These are phyloP conservation scores for Hedya salicella DNA, from an alignment of 2,888 invertebrate species.

Conservation along the genomic window DNA sequence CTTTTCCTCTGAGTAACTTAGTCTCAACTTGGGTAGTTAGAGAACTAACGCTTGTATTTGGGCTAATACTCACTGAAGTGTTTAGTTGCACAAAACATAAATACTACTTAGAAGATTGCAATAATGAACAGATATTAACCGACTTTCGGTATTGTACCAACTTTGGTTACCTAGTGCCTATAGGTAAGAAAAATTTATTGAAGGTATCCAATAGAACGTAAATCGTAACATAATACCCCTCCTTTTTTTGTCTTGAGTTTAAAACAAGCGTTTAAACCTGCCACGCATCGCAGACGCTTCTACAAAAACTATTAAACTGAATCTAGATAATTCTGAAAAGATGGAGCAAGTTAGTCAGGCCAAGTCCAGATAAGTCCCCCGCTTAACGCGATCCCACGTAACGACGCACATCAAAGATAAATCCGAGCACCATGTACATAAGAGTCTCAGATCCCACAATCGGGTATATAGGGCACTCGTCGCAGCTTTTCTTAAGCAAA, in stretches of 20 bases:
- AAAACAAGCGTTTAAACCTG: background rate
- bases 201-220: too few relatives aligned
- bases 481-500: conserved; percentile 81
- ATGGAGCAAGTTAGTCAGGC: background rate
- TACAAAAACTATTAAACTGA: conserved; percentile 3
- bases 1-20: too few relatives aligned
- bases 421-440: background rate
- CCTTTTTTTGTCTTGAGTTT: background rate
- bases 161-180: too few relatives aligned
- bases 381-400: background rate
- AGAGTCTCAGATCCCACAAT: conserved; percentile 43
- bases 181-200: too few relatives aligned
- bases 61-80: too few relatives aligned
- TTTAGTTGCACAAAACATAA: too few relatives aligned
- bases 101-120: too few relatives aligned
- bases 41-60: too few relatives aligned
- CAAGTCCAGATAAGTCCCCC: background rate
- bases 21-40: too few relatives aligned
- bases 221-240: too few relatives aligned
- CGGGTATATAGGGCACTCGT: conserved; percentile 60
- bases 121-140: too few relatives aligned
- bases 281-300: background rate
- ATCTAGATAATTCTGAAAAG: conserved; percentile 9
- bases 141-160: too few relatives aligned
- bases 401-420: conserved; percentile 22